These are phyloP conservation scores for Diachasma alloeum DNA, from an alignment of 1,140 invertebrate species.

Conservation along the genomic window DNA sequence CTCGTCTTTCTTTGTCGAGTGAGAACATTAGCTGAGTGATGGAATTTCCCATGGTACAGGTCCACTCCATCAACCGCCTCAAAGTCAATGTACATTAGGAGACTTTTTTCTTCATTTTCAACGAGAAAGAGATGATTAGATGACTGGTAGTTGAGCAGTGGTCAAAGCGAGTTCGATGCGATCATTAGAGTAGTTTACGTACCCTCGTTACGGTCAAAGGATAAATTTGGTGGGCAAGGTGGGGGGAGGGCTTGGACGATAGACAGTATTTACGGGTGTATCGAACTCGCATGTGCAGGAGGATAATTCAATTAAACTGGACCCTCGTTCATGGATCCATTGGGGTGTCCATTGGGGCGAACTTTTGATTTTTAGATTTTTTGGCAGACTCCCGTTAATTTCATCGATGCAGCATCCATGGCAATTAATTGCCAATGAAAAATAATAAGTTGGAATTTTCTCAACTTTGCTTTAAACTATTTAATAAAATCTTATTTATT, in stretches of 20 bases:
- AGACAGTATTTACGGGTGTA: not conserved
- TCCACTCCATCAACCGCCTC: not conserved
- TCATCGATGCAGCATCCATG: too few relatives aligned
- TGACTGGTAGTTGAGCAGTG: not conserved
- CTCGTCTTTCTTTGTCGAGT: not conserved
- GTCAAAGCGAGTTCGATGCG: slow-evolving; percentile 16
- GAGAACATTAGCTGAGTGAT: not conserved
- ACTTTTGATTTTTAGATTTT: not conserved
- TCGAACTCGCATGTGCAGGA: slow-evolving; percentile 19
- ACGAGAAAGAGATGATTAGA: slow-evolving; percentile 13
- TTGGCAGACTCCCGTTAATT: not conserved
- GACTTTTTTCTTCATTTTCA: not conserved
- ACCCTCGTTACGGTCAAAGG: slow-evolving; percentile 27
- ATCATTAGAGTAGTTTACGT: slow-evolving; percentile 27
- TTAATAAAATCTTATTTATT: too few relatives aligned
- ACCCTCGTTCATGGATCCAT: not conserved
- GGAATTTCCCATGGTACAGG: not conserved
- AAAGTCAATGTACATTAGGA: not conserved
- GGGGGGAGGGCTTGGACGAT: not conserved
- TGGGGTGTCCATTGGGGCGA: not conserved
- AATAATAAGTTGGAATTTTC: too few relatives aligned
- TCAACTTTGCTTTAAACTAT: too few relatives aligned
- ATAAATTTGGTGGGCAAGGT: slow-evolving; percentile 11
- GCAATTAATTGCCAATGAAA: too few relatives aligned
- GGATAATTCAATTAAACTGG: slow-evolving; percentile 20